Evolutionary conservation across 2,113 vertebrate genomes (phyloP).

Genomic region (Atractosteus spatula): DNA sequence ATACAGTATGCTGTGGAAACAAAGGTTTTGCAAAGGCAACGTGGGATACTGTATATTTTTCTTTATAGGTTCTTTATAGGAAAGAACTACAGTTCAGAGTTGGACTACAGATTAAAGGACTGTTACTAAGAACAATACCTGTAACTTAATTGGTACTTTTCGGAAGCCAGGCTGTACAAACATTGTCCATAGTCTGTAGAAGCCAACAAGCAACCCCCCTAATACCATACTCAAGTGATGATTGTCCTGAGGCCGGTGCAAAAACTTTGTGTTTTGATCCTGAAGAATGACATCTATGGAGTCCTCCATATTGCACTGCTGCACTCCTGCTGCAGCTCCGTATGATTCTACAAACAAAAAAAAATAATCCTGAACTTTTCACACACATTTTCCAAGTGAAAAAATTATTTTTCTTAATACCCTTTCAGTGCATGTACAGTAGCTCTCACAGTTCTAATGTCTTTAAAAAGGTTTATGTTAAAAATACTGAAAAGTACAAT

Average conservation of each 20-base stretch:
- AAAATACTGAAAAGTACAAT: too few species aligned
- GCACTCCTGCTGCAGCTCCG: not conserved
- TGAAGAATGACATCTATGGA: conserved; percentile 61
- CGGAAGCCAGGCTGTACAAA: conserved; percentile 62
- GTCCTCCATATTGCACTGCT: conserved; percentile 60
- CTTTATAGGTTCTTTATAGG: too few species aligned
- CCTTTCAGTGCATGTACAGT: too few species aligned
- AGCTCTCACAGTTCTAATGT: too few species aligned
- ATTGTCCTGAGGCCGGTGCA: conserved; percentile 28
- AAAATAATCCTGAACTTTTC: not conserved
- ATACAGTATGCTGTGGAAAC: too few species aligned
- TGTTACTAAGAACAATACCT: conserved; percentile 40
- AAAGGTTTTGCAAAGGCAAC: too few species aligned
- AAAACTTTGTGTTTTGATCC: conserved; percentile 27
- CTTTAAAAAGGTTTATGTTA: too few species aligned
- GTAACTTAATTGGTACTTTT: conserved; percentile 57
- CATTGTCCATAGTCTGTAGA: conserved; percentile 63
- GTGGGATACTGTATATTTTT: too few species aligned
- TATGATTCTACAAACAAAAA: too few species aligned
- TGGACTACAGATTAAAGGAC: not conserved
- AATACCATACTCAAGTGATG: conserved; percentile 36
- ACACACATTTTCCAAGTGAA: too few species aligned
- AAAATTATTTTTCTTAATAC: too few species aligned
- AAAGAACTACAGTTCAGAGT: too few species aligned
- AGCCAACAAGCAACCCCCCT: conserved; percentile 42